phyloP scores from a whole-genome alignment of 2,888 invertebrate genomes.

The Elmis aenea region DNA sequence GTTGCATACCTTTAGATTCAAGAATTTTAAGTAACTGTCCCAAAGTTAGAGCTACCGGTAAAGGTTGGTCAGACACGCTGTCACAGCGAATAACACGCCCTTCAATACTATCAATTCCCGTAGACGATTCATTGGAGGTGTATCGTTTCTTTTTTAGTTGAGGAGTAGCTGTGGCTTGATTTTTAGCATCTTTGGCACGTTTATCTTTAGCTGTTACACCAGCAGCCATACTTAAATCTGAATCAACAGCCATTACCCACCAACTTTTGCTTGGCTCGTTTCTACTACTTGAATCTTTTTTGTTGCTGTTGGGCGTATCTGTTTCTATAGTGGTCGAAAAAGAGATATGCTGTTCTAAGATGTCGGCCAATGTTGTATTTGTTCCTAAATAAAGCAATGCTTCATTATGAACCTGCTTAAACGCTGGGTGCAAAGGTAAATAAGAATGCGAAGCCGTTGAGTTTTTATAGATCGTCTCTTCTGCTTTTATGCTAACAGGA shows the following conservation, averaged over 20 bases:
- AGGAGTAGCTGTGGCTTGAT: constrained; percentile 48
- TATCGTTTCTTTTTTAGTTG: constrained; percentile 43
- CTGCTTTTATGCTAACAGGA: constrained; percentile 62
- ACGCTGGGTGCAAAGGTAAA: constrained; percentile 59
- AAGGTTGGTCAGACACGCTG: constrained; percentile 37
- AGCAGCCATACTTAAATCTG: constrained; percentile 69
- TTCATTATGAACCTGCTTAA: constrained; percentile 68
- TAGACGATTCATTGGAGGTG: constrained; percentile 27
- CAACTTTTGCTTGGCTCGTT: constrained; percentile 38
- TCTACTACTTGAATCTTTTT: constrained; percentile 28
- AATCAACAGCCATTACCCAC: constrained; percentile 47
- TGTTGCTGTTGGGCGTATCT: constrained; percentile 17
- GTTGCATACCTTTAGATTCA: constrained; percentile 34
- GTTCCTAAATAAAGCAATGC: constrained; percentile 70
- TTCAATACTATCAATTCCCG: constrained; percentile 34
- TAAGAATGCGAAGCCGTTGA: constrained; percentile 38
- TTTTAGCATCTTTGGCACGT: constrained; percentile 76
- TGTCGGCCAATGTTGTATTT: constrained; percentile 68
- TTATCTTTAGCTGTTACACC: constrained; percentile 87
- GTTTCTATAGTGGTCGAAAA: constrained; percentile 32
- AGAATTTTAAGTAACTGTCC: constrained; percentile 43
- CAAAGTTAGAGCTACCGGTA: constrained; percentile 41
- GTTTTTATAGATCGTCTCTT: constrained; percentile 43
- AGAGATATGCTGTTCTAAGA: constrained; percentile 61
- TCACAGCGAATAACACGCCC: constrained; percentile 41